These are phyloP conservation scores for Alectura lathami DNA, from an alignment of 2,113 vertebrate genomes.

Conservation along the genomic window DNA sequence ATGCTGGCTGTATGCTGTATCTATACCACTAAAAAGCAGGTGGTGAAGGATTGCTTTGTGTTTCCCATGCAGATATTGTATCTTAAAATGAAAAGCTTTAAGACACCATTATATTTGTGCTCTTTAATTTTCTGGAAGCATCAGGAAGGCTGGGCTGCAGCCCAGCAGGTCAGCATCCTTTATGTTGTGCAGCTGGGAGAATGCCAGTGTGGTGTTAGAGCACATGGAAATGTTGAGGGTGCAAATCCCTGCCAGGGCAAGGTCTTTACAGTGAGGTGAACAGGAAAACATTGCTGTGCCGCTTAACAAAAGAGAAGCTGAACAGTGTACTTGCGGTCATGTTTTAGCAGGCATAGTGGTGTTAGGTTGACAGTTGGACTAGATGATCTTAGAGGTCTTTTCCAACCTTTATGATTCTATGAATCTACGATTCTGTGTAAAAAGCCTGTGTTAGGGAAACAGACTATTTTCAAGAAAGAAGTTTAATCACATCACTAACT, in stretches of 20 bases:
- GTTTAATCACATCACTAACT: fast-evolving
- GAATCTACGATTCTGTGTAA: too few species aligned
- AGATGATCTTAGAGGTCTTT: too few species aligned
- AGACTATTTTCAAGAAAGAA: background rate
- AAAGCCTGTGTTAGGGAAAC: background rate
- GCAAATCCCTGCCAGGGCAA: background rate
- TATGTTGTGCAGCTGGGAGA: background rate
- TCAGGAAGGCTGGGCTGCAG: fast-evolving
- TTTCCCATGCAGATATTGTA: background rate
- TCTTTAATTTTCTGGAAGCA: background rate
- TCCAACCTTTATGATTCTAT: too few species aligned
- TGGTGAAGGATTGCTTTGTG: background rate
- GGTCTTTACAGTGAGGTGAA: background rate
- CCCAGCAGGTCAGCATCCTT: background rate
- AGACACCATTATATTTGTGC: background rate
- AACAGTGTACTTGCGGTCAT: too few species aligned
- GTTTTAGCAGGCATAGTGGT: too few species aligned
- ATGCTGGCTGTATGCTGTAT: fast-evolving
- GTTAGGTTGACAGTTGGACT: too few species aligned
- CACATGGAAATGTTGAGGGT: background rate
- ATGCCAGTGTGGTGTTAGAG: background rate
- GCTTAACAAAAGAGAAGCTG: background rate
- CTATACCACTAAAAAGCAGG: background rate
- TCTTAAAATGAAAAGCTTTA: background rate
- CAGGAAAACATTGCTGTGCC: background rate